Base-by-base conservation (phyloP, 1,140 invertebrate species). In the Meteorus sp. region DNA sequence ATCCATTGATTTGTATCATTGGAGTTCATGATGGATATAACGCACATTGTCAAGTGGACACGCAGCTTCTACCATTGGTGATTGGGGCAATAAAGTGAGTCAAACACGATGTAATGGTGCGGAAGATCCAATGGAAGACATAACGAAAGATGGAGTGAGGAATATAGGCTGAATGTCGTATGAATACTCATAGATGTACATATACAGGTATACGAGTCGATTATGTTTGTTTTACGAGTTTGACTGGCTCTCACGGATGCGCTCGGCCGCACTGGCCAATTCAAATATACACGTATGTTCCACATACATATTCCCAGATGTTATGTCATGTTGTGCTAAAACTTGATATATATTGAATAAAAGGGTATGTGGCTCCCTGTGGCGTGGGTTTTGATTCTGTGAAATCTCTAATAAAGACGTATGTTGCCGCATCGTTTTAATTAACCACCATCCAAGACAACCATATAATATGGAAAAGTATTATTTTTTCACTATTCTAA, bases 341-440 rank as follows among this genome's bases (percentile, higher is more conserved):
- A 39, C 3, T n/a, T 13, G 8, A 3, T 13, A 19, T 35, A 37
- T 20, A 52, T 52, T 37, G 2, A 37, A 17, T 35, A 39, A 37
- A 52, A 33, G 13, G 31, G 31, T 52, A 35, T 37, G 25, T n/a
- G n/a, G 31, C 50, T 9, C 33, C 50, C 17, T 39, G 50, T 35
- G 50, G 50, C 17, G 50, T 52, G 50, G 50, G 8, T 35, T 52
- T 52, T 52, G 19, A 52, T 31, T 52, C 27, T 35, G 15, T 9
- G 19, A 17, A 52, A 35, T 35, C 19, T 29, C 20, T 52, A 52
- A 52, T 52, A 52, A 35, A 52, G 50, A 33, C 27, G 27, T n/a
- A n/a, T n/a, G n/a, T 52, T 52, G 50, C 50, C 50, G 11, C 33
- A 52, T 20, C 31, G 31, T 52, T 52, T 52, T 52, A 52, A 52